phyloP scores from a whole-genome alignment of 2,113 vertebrate species.

The Sitta europaea region DNA sequence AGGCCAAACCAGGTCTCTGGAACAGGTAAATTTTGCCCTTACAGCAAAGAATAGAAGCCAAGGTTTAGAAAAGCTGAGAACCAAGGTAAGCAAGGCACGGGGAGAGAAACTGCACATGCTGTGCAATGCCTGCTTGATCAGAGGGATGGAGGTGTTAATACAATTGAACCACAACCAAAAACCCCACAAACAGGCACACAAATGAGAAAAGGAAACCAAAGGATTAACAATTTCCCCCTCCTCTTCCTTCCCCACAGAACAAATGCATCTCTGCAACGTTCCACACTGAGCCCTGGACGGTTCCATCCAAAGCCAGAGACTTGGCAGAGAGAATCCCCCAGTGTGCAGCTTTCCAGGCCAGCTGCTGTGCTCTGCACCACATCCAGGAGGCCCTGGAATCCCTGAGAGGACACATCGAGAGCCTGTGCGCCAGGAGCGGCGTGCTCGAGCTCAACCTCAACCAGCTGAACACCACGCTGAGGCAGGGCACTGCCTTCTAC shows the following conservation, averaged over 20 bases:
- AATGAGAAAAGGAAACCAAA: background rate
- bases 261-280: fast-evolving
- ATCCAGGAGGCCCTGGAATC: fast-evolving
- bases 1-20: background rate
- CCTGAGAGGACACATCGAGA: fast-evolving
- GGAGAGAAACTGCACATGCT: background rate
- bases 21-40: background rate
- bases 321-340: fast-evolving
- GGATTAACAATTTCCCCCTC: background rate
- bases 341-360: background rate
- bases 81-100: background rate
- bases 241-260: background rate
- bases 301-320: fast-evolving
- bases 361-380: background rate
- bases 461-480: background rate
- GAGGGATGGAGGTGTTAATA: background rate
- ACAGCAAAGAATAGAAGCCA: background rate
- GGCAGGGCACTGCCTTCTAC: fast-evolving
- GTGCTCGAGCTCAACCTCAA: fast-evolving
- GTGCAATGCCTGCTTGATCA: background rate
- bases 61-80: background rate
- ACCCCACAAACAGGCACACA: background rate
- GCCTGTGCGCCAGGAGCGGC: fast-evolving
- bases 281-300: fast-evolving
- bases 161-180: background rate